These are phyloP conservation scores for Virgularia gustaviana DNA, from an alignment of 92 coral and sea anemone genomes.

Conservation along the genomic window DNA sequence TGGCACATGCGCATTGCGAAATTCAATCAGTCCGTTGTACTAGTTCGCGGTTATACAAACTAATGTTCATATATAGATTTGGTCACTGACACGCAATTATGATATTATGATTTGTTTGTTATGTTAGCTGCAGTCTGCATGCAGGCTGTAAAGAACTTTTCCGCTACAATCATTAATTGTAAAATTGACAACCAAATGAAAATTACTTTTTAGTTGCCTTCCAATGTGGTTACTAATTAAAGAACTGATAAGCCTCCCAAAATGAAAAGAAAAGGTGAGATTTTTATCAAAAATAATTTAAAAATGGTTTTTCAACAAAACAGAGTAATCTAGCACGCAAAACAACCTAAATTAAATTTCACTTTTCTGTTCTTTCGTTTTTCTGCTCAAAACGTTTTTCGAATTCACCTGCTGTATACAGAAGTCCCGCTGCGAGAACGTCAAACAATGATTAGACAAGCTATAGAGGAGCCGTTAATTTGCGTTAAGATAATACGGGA, in stretches of 20 bases:
- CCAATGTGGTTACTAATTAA: constrained; percentile 35
- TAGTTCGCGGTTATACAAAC: too few relatives aligned
- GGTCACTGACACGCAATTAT: background rate
- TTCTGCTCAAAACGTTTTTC: constrained; percentile 8
- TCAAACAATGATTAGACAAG: constrained; percentile 13
- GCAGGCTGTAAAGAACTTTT: background rate
- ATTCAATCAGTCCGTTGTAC: too few relatives aligned
- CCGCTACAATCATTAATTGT: constrained; percentile 4
- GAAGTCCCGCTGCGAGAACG: constrained; percentile 22
- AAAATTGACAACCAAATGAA: constrained; percentile 36
- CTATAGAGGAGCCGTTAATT: constrained; percentile 19
- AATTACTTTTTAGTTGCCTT: constrained; percentile 39
- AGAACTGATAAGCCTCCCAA: constrained; percentile 28
- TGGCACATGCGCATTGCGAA: too few relatives aligned
- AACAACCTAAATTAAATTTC: too few relatives aligned
- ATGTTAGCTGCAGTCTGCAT: background rate
- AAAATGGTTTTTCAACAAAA: constrained; percentile 20
- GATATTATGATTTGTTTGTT: background rate
- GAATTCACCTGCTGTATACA: constrained; percentile 31
- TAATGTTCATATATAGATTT: too few relatives aligned
- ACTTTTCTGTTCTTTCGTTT: too few relatives aligned
- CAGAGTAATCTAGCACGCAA: background rate
- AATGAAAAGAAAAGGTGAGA: constrained; percentile 34
- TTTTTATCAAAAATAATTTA: constrained; percentile 28
- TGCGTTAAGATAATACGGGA: constrained; percentile 21